These are phyloP conservation scores for Umimayanthus kanabou DNA, from an alignment of 92 coral and sea anemone genomes.

Conservation along the genomic window DNA sequence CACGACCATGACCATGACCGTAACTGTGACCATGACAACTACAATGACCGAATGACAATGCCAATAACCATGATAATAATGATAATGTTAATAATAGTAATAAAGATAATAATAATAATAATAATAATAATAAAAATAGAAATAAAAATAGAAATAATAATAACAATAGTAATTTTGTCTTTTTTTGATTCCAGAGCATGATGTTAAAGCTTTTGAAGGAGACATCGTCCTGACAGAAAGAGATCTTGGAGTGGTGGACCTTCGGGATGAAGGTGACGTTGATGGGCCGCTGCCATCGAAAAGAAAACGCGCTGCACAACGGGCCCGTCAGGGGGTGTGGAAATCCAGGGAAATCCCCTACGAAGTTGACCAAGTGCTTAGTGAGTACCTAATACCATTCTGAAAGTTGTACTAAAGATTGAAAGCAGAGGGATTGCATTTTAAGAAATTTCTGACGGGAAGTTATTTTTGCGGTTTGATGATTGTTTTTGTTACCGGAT, in stretches of 20 bases:
- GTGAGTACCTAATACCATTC: neutral
- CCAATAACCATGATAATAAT: too few species aligned
- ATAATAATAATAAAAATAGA: too few species aligned
- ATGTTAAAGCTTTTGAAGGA: slow-evolving; percentile 74
- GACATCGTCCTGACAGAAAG: slow-evolving; percentile 67
- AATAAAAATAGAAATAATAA: too few species aligned
- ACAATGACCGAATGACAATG: too few species aligned
- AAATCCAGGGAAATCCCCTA: slow-evolving; percentile 67
- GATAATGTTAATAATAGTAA: too few species aligned
- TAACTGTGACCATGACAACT: too few species aligned
- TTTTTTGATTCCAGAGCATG: slow-evolving; percentile 40
- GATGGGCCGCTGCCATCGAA: slow-evolving; percentile 36
- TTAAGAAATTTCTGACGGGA: neutral
- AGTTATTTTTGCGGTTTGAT: too few species aligned
- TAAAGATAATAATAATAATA: too few species aligned
- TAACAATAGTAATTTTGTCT: too few species aligned
- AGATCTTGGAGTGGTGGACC: slow-evolving; percentile 56
- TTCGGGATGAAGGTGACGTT: slow-evolving; percentile 43
- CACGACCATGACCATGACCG: too few species aligned
- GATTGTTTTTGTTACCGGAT: too few species aligned
- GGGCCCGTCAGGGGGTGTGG: slow-evolving; percentile 70
- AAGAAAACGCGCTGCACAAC: slow-evolving; percentile 62
- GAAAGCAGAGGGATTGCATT: neutral
- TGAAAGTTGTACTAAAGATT: neutral
- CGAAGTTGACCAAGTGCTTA: slow-evolving; percentile 51